Conservation (phyloP, 2,888 invertebrate genomes). For the Cheilosia urbana region DNA sequence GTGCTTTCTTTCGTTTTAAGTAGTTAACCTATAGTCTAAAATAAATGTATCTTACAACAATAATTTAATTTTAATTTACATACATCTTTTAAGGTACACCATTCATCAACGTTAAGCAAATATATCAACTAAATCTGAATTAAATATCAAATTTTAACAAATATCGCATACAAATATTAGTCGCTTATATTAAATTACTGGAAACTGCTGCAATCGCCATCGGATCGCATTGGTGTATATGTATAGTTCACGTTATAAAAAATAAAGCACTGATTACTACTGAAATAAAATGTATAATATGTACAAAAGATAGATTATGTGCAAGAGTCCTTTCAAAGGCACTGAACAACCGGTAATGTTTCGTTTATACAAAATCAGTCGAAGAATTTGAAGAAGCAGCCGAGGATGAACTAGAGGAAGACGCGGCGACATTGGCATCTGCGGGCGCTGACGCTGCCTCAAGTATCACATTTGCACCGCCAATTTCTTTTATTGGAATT, state of each 20-base stretch:
- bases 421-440: conserved; percentile 11
- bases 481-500: conserved; percentile 83
- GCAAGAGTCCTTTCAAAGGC: conserved; percentile 37
- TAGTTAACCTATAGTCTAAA: not conserved
- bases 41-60: conserved; percentile 6
- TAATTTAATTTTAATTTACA: conserved; percentile 19
- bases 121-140: conserved; percentile 16
- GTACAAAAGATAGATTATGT: conserved; percentile 32
- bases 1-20: not conserved
- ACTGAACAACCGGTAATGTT: not conserved
- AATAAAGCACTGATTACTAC: conserved; percentile 20
- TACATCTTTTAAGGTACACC: conserved; percentile 31
- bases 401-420: conserved; percentile 35
- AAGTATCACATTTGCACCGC: conserved; percentile 75
- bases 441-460: conserved; percentile 37
- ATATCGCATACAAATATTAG: conserved; percentile 37
- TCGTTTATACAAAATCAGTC: conserved; percentile 37
- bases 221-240: conserved; percentile 1
- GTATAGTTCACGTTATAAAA: conserved; percentile 12
- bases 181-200: conserved; percentile 27
- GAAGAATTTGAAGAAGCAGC: conserved; percentile 42
- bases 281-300: conserved; percentile 17
- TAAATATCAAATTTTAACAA: conserved; percentile 33
- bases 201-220: conserved; percentile 11
- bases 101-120: conserved; percentile 38